Conservation (phyloP, 2,113 vertebrate genomes). For the Notechis scutatus region DNA sequence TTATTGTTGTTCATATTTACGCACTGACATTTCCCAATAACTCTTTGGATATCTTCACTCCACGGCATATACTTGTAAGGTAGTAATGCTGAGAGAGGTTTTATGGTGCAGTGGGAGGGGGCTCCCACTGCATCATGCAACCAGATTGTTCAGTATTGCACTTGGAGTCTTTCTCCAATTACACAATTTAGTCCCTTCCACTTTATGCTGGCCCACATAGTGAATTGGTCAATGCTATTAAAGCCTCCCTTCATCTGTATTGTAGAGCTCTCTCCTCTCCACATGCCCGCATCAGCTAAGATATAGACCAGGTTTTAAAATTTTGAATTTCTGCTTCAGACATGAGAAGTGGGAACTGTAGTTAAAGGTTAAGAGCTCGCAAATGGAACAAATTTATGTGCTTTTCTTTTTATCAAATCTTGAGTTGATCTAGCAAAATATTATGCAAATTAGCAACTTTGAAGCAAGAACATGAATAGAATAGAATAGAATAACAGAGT, state of each 20-base stretch:
- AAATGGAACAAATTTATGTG: not conserved
- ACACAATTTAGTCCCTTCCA: not conserved
- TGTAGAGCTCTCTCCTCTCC: not conserved
- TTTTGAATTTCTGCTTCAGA: not conserved
- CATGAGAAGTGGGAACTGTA: not conserved
- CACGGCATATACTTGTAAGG: not conserved
- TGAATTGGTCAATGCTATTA: not conserved
- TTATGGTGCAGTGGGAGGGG: not conserved
- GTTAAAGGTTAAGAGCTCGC: not conserved
- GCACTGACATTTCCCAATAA: not conserved
- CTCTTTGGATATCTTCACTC: not conserved
- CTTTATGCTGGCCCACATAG: not conserved
- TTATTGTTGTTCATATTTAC: not conserved
- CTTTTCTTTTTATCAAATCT: not conserved
- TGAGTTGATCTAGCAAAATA: not conserved
- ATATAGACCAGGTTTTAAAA: not conserved
- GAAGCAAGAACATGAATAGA: no score
- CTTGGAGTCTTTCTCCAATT: not conserved
- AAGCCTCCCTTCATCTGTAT: no score
- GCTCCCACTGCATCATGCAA: not conserved
- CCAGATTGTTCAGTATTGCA: not conserved
- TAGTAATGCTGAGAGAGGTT: not conserved
- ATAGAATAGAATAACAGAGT: no score
- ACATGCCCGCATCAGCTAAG: not conserved
- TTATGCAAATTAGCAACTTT: not conserved